These are phyloP conservation scores for Rhinichthys osculus DNA, from an alignment of 2,797 vertebrate genomes.

Conservation along the genomic window DNA sequence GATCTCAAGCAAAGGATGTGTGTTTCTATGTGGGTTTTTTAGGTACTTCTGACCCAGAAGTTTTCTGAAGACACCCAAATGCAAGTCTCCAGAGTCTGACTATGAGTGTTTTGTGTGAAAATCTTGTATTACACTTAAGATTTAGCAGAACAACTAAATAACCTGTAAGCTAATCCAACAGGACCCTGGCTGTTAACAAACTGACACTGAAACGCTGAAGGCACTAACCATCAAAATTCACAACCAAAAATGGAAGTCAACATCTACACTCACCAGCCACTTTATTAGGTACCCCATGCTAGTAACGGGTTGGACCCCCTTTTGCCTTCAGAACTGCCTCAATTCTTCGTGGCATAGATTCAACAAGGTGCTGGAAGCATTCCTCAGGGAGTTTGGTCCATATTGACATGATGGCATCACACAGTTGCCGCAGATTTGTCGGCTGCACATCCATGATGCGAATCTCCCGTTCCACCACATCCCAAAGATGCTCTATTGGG, in stretches of 20 bases:
- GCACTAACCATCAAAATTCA: background rate
- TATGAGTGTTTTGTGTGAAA: background rate
- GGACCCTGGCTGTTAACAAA: background rate
- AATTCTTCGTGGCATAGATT: no score
- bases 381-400: no score
- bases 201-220: background rate
- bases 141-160: background rate
- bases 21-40: background rate
- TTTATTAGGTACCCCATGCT: no score
- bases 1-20: background rate
- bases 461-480: no score
- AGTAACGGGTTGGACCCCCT: no score
- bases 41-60: background rate
- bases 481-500: no score
- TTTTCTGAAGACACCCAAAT: background rate
- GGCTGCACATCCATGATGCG: no score
- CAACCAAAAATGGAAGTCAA: constrained; percentile 41
- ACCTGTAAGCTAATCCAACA: background rate
- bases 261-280: no score
- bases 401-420: no score
- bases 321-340: no score
- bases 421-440: no score
- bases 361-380: no score
- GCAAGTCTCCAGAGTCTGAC: background rate
- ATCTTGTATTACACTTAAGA: background rate